These are phyloP conservation scores for Diachrysia chrysitis DNA, from an alignment of 2,888 invertebrate genomes.

Conservation along the genomic window DNA sequence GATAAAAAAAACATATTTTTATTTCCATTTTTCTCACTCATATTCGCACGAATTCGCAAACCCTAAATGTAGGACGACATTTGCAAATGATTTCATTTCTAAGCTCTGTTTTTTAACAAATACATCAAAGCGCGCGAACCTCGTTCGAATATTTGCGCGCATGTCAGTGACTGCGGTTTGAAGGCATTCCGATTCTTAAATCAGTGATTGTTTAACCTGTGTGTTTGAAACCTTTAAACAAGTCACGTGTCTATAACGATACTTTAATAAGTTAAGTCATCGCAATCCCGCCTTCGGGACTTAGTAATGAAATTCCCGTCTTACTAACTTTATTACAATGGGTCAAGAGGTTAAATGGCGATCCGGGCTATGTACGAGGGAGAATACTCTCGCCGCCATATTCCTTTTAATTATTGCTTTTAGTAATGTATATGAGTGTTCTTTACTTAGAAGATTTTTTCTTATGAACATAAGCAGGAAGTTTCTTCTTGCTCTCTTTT, in stretches of 20 bases:
- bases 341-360: conserved; percentile 79
- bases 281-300: conserved; percentile 50
- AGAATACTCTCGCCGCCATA: conserved; percentile 55
- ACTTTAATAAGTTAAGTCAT: conserved; percentile 67
- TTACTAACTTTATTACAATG: conserved; percentile 75
- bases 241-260: conserved; percentile 54
- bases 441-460: conserved; percentile 13
- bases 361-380: conserved; percentile 48
- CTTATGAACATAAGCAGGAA: too few relatives aligned
- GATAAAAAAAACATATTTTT: too few relatives aligned
- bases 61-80: too few relatives aligned
- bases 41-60: too few relatives aligned
- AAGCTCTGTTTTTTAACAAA: too few relatives aligned
- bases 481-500: too few relatives aligned
- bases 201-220: conserved; percentile 44
- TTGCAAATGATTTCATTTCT: too few relatives aligned
- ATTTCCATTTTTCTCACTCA: too few relatives aligned
- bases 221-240: conserved; percentile 46
- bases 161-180: too few relatives aligned
- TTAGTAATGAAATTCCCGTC: conserved; percentile 71
- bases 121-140: too few relatives aligned
- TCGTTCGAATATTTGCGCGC: too few relatives aligned
- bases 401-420: conserved; percentile 49
- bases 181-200: conserved; percentile 18
- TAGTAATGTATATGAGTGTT: conserved; percentile 33